These are phyloP conservation scores for Silurus asotus DNA, from an alignment of 2,113 vertebrate species.

Conservation along the genomic window DNA sequence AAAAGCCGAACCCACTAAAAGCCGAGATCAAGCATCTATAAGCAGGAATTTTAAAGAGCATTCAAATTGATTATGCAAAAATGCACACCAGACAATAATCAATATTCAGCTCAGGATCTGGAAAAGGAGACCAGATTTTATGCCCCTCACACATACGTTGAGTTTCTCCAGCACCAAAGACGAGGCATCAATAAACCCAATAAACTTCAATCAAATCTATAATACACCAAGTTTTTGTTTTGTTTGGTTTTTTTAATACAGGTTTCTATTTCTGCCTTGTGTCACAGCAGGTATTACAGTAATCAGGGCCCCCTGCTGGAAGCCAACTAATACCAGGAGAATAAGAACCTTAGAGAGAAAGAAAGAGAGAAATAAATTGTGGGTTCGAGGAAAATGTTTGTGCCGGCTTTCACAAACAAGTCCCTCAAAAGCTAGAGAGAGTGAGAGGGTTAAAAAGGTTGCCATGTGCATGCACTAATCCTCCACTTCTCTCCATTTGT, in stretches of 20 bases:
- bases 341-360: neutral
- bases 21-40: conserved; percentile 2
- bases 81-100: neutral
- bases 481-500: conserved; percentile 38
- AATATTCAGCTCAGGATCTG: neutral
- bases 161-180: neutral
- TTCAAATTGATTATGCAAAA: conserved; percentile 18
- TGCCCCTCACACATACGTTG: neutral
- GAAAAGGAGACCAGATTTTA: neutral
- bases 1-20: neutral
- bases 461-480: conserved; percentile 39
- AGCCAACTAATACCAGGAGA: neutral
- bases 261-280: neutral
- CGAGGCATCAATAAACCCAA: neutral
- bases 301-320: neutral
- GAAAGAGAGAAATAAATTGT: conserved; percentile 6
- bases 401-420: conserved; percentile 35
- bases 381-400: conserved; percentile 7
- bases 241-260: neutral
- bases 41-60: neutral
- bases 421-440: conserved; percentile 23
- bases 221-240: neutral
- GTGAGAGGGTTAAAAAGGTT: neutral
- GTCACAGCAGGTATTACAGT: neutral
- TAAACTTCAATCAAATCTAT: neutral